Conservation (phyloP, 2,888 invertebrate species). For the Rotaria socialis region DNA sequence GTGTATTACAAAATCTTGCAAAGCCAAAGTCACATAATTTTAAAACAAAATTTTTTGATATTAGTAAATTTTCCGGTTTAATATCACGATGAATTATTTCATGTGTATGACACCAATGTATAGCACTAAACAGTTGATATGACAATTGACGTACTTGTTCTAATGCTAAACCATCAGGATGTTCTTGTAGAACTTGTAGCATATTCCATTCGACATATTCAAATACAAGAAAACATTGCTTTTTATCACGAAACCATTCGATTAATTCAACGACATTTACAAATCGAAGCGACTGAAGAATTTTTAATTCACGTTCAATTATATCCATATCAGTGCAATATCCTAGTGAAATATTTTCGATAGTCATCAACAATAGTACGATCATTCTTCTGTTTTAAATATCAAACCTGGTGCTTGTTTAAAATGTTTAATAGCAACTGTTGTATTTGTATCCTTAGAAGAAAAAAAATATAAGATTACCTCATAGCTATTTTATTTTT, state of each 20-base stretch:
- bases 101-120: slow-evolving; percentile 58
- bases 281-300: slow-evolving; percentile 54
- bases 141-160: slow-evolving; percentile 56
- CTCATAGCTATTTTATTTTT: background rate
- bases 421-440: slow-evolving; percentile 59
- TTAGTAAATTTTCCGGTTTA: slow-evolving; percentile 59
- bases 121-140: slow-evolving; percentile 57
- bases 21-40: slow-evolving; percentile 60
- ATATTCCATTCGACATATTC: slow-evolving; percentile 59
- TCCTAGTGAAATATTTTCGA: slow-evolving; percentile 51
- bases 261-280: slow-evolving; percentile 58
- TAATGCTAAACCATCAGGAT: slow-evolving; percentile 55
- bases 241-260: slow-evolving; percentile 57
- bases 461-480: background rate
- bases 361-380: no score
- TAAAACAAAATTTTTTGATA: slow-evolving; percentile 54
- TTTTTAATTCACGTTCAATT: slow-evolving; percentile 57
- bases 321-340: slow-evolving; percentile 58
- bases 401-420: slow-evolving; percentile 55
- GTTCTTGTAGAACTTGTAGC: slow-evolving; percentile 48
- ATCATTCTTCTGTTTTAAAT: background rate
- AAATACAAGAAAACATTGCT: slow-evolving; percentile 58
- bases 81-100: slow-evolving; percentile 59
- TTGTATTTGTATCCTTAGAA: slow-evolving; percentile 56
- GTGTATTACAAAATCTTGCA: slow-evolving; percentile 45